A percentile compares a stretch with the other conserved stretches of the same genome.
These are phyloP conservation scores for Itoplectis maculator DNA, from an alignment of 2,888 invertebrate species.

Conservation along the genomic window DNA sequence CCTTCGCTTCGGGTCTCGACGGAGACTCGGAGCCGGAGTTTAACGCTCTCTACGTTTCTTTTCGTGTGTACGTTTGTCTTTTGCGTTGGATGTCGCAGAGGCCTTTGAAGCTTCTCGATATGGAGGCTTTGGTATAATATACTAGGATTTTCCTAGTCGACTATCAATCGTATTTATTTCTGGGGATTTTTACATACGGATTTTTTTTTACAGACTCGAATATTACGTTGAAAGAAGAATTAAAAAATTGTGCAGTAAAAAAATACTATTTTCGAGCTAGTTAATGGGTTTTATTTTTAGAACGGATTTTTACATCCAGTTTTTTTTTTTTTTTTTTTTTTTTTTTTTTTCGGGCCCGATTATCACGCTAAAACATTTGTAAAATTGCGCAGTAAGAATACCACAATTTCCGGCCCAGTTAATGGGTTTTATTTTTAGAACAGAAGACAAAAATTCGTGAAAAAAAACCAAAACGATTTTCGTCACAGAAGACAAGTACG, in stretches of 20 bases:
- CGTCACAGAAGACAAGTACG: not conserved
- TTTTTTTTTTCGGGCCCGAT: no score
- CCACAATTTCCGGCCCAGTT: no score
- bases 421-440: not conserved
- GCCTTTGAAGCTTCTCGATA: slow-evolving; percentile 3
- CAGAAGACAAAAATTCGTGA: not conserved
- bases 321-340: no score
- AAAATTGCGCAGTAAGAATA: no score
- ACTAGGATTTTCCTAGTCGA: no score
- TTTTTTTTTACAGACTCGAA: no score
- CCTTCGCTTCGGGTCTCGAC: slow-evolving; percentile 2
- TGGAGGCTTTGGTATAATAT: slow-evolving; percentile 1
- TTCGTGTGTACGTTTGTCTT: slow-evolving; percentile 1
- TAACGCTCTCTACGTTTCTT: not conserved
- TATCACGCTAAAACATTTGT: no score
- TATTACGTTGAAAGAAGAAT: no score
- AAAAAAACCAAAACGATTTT: not conserved
- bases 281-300: not conserved
- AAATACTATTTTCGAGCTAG: no score
- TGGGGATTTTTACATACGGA: not conserved
- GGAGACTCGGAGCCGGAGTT: not conserved
- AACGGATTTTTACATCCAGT: not conserved
- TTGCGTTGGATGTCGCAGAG: not conserved
- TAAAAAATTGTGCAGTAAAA: no score
- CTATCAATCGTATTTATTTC: not conserved